Base-by-base conservation (phyloP, 2,113 vertebrate species). In the Hassar affinis region DNA sequence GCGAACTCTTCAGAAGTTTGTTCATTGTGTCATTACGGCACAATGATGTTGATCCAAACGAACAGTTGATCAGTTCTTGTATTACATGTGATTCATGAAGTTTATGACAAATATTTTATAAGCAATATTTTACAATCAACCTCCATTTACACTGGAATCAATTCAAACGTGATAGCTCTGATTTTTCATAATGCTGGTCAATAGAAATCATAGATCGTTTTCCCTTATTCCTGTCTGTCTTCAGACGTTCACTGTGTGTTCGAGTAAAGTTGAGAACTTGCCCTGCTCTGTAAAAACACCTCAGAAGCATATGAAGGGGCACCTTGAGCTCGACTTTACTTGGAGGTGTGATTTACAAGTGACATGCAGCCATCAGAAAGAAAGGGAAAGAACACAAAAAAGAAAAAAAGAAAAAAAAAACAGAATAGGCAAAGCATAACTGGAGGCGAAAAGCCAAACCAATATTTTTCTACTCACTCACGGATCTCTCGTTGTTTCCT, bases 271-370 rank as follows among this genome's bases (percentile, higher is more conserved):
- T 71, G 86, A 86, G 87, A 91, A 78, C 87, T 90, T 91, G 75
- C 80, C 84, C 91, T 85, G 89, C 88, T 90, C 88, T 85, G 56
- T 88, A 64, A 49, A 75, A 83, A 83, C 78, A 85, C 49, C 91
- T 90, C 90, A 91, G 88, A 92, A 90, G 89, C 90, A 90, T 91
- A 92, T 91, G 90, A 92, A 93, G 89, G 86, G 87, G 87, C 87
- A 91, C 91, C 91, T 86, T 86, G 88, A 92, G 91, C 90, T 81
- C 80, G 88, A 88, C 91, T 87, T 88, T 87, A 87, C 88, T 93
- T 89, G 87, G 88, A 91, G 88, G 87, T 91, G 90, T 88, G 90
- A 91, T 93, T 91, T 91, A 91, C 90, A 90, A 91, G 88, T 85
- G 87, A 88, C 89, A 87, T 89, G 87, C 87, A 89, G 82, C 78